A percentile compares a stretch with the other conserved stretches of the same genome.
Evolutionary conservation across 2,113 vertebrate genomes (phyloP).

Genomic region (Scalopus aquaticus): DNA sequence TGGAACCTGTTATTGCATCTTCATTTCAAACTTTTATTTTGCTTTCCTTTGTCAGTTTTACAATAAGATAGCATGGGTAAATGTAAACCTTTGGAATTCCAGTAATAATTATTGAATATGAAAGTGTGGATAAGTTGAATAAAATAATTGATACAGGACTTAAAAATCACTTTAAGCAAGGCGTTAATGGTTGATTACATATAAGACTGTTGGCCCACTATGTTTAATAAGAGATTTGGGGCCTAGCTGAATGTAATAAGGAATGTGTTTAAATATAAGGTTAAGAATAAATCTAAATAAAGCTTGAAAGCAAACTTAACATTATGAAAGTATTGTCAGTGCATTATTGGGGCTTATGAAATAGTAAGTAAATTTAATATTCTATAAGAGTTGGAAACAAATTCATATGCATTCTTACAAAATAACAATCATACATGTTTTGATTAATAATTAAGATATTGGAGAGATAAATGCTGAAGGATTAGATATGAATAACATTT

Average conservation of each 20-base stretch:
- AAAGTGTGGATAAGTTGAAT: conserved; percentile 55
- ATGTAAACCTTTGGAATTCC: conserved; percentile 71
- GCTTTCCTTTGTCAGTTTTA: conserved; percentile 59
- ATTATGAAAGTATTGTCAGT: conserved; percentile 7
- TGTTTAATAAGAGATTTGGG: conserved; percentile 48
- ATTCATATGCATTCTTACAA: conserved; percentile 34
- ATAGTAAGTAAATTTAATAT: conserved; percentile 31
- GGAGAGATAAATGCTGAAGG: neutral
- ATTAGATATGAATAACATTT: conserved; percentile 25
- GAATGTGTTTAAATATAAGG: conserved; percentile 45
- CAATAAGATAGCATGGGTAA: conserved; percentile 59
- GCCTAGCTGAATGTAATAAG: neutral
- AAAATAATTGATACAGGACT: neutral
- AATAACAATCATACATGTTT: neutral
- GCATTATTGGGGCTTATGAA: conserved; percentile 44
- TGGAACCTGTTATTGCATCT: neutral
- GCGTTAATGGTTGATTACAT: conserved; percentile 45
- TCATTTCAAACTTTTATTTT: conserved; percentile 62
- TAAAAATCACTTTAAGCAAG: conserved; percentile 65
- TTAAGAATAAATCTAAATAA: conserved; percentile 51
- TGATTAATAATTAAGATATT: conserved; percentile 33
- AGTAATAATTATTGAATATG: conserved; percentile 35
- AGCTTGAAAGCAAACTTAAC: conserved; percentile 37
- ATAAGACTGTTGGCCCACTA: conserved; percentile 8
- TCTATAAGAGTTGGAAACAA: conserved; percentile 31